Evolutionary conservation across 2,797 vertebrate species (phyloP).

Genomic region (Pantherophis vulpinus): DNA sequence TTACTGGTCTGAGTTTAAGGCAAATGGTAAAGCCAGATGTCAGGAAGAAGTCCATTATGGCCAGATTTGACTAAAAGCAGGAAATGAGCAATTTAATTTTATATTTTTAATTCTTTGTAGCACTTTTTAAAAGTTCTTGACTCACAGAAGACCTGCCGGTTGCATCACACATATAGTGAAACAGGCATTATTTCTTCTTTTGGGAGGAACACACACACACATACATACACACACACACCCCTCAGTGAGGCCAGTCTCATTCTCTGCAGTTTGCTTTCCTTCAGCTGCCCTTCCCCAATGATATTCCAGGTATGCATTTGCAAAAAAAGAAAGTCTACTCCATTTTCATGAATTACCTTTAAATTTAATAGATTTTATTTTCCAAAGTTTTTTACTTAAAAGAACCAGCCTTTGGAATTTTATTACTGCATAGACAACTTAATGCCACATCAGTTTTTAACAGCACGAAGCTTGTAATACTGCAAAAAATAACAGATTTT

Average conservation of each 20-base stretch:
- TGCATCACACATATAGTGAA: not conserved
- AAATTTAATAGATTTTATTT: not conserved
- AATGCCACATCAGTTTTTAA: not conserved
- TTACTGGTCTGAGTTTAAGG: not conserved
- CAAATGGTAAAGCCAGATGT: not conserved
- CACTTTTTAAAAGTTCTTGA: not conserved
- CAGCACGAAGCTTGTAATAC: not conserved
- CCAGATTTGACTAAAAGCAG: not conserved
- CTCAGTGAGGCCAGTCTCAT: not conserved
- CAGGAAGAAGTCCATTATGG: not conserved
- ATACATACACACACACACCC: too few species aligned
- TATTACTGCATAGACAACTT: not conserved
- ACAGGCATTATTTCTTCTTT: not conserved
- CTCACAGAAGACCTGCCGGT: not conserved
- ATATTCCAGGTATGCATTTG: not conserved
- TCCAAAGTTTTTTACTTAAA: not conserved
- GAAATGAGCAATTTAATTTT: not conserved
- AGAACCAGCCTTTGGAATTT: not conserved
- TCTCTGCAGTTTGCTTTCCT: not conserved
- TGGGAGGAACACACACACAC: not conserved
- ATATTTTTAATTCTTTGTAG: not conserved
- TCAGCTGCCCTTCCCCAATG: not conserved
- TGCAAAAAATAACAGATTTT: not conserved
- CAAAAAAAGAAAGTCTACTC: not conserved
- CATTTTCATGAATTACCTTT: not conserved